These are phyloP conservation scores for Oophaga sylvatica DNA, from an alignment of 2,797 vertebrate species.

Conservation along the genomic window DNA sequence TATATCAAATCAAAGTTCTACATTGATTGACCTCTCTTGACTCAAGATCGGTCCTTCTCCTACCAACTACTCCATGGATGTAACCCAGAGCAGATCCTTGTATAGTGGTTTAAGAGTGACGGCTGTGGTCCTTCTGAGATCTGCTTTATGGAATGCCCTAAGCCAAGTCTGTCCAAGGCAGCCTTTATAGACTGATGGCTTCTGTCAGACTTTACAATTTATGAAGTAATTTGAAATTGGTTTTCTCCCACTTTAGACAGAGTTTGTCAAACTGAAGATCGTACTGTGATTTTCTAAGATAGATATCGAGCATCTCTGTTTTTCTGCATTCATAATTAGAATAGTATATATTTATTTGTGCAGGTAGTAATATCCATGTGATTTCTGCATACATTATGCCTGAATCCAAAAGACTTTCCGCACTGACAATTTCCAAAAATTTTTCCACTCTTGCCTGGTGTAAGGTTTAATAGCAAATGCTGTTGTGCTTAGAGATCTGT, in stretches of 20 bases:
- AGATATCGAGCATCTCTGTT: neutral
- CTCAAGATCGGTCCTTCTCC: too few relatives aligned
- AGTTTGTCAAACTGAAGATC: neutral
- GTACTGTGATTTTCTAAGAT: neutral
- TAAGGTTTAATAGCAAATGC: slow-evolving; percentile 13
- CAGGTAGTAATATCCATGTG: neutral
- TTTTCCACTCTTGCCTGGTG: neutral
- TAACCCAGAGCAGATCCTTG: too few relatives aligned
- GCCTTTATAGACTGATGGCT: too few relatives aligned
- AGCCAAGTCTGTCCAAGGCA: too few relatives aligned
- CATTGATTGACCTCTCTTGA: too few relatives aligned
- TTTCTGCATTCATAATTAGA: neutral
- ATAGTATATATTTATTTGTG: neutral
- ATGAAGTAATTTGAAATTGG: neutral
- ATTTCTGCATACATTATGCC: slow-evolving; percentile 18
- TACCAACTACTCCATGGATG: too few relatives aligned
- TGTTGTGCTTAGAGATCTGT: slow-evolving; percentile 8
- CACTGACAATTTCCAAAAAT: slow-evolving; percentile 30
- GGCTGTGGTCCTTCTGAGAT: too few relatives aligned
- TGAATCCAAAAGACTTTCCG: neutral
- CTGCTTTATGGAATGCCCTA: too few relatives aligned
- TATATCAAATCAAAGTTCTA: too few relatives aligned
- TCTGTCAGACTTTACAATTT: neutral
- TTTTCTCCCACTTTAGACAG: neutral
- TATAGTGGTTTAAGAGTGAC: too few relatives aligned